Conservation (phyloP, 2,888 invertebrate genomes). For the Drosophila macrospina region DNA sequence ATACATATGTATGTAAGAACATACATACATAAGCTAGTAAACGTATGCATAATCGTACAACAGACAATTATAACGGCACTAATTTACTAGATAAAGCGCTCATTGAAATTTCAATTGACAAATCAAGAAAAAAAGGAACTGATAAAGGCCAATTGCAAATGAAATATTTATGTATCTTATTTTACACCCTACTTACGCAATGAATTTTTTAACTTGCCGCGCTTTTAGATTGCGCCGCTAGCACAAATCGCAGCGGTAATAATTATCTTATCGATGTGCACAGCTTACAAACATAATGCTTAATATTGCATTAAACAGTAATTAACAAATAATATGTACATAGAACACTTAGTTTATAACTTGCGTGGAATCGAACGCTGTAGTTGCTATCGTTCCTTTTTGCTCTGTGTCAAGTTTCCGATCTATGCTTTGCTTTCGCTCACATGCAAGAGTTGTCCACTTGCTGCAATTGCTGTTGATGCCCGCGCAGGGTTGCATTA, state of each 20-base stretch:
- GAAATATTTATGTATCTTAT: constrained; percentile 8
- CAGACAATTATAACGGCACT: constrained; percentile 52
- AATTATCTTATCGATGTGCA: constrained; percentile 30
- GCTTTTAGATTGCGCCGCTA: constrained; percentile 28
- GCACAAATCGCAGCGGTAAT: constrained; percentile 23
- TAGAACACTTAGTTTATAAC: constrained; percentile 52
- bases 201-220: constrained; percentile 33
- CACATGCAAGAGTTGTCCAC: constrained; percentile 37
- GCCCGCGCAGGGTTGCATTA: constrained; percentile 38
- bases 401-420: constrained; percentile 31
- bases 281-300: constrained; percentile 42
- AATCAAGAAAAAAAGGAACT: constrained; percentile 11
- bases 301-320: constrained; percentile 39
- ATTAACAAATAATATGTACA: constrained; percentile 51
- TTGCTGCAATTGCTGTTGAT: constrained; percentile 13
- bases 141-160: constrained; percentile 15
- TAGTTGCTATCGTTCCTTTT: background rate
- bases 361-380: constrained; percentile 5
- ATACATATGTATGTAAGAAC: no score
- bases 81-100: constrained; percentile 30
- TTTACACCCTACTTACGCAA: constrained; percentile 48
- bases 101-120: constrained; percentile 47
- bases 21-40: background rate
- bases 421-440: constrained; percentile 36
- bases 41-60: constrained; percentile 27